Percentiles rank a stretch among this genome's conserved stretches.
These are phyloP conservation scores for Ephestia elutella DNA, from an alignment of 1,140 invertebrate species.

Conservation along the genomic window DNA sequence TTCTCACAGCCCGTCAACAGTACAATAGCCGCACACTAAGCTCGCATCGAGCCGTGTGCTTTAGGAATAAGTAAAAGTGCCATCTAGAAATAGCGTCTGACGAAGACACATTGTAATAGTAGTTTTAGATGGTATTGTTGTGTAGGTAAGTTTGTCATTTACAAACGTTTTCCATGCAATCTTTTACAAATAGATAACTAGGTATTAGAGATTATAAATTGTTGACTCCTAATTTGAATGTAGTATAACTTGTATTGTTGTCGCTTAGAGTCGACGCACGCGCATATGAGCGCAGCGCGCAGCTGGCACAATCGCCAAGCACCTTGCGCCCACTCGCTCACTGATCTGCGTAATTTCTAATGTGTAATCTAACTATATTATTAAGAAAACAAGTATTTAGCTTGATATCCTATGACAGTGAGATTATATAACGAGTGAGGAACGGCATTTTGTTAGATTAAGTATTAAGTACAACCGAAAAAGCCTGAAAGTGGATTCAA, in stretches of 20 bases:
- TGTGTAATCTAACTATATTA: not conserved
- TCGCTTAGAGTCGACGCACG: no score
- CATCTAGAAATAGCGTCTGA: not conserved
- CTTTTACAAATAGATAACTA: constrained; percentile 2
- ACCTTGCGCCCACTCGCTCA: no score
- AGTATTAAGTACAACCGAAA: constrained; percentile 26
- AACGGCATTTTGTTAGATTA: constrained; percentile 41
- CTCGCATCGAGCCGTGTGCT: constrained; percentile 4
- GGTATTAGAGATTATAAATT: constrained; percentile 1
- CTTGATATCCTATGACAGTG: constrained; percentile 30
- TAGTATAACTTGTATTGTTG: not conserved
- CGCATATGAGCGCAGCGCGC: no score
- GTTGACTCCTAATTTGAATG: constrained; percentile 1
- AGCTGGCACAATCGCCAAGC: no score
- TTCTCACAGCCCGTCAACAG: constrained; percentile 52
- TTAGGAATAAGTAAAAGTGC: constrained; percentile 1
- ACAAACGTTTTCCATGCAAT: constrained; percentile 5
- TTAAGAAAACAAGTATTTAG: not conserved
- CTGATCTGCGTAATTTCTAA: no score
- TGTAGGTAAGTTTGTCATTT: constrained; percentile 1
- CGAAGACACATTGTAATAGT: not conserved
- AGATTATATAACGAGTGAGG: constrained; percentile 37
- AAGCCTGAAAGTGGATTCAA: not conserved
- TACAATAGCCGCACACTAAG: constrained; percentile 12
- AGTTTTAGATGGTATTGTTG: not conserved